These are phyloP conservation scores for Eulemur macaco DNA, from an alignment of 2,113 vertebrate species.

Conservation along the genomic window DNA sequence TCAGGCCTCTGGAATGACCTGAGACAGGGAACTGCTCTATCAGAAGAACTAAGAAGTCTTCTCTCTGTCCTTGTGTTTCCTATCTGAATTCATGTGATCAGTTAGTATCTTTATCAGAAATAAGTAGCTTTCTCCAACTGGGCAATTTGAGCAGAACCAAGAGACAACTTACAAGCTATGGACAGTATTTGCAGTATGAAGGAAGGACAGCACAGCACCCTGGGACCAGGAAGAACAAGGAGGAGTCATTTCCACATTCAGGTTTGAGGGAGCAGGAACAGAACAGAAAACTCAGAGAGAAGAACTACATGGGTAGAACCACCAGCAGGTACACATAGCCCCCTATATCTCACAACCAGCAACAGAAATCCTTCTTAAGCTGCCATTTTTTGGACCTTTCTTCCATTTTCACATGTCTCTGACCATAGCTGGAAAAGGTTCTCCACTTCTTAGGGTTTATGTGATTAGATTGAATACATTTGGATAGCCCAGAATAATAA, in stretches of 20 bases:
- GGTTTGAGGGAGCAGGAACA: neutral
- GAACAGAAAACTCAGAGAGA: neutral
- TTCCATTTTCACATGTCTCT: neutral
- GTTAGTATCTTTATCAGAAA: neutral
- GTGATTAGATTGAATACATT: neutral
- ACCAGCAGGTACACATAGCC: neutral
- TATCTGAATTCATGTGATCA: neutral
- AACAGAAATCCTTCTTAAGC: neutral
- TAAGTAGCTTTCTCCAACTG: neutral
- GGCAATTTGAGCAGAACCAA: neutral
- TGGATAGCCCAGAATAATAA: neutral
- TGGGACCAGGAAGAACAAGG: rapidly evolving
- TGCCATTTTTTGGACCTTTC: neutral
- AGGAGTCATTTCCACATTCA: neutral
- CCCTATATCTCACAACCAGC: neutral
- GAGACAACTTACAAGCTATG: too few species aligned
- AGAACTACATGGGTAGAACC: rapidly evolving
- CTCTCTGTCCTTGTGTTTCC: neutral
- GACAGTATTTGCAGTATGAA: neutral
- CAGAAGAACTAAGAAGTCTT: neutral
- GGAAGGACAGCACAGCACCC: neutral
- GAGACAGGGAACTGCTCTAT: neutral
- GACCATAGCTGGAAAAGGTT: neutral
- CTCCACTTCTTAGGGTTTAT: neutral
- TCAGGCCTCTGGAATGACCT: neutral